phyloP scores from a whole-genome alignment of 2,113 vertebrate genomes.

The Ovis canadensis region DNA sequence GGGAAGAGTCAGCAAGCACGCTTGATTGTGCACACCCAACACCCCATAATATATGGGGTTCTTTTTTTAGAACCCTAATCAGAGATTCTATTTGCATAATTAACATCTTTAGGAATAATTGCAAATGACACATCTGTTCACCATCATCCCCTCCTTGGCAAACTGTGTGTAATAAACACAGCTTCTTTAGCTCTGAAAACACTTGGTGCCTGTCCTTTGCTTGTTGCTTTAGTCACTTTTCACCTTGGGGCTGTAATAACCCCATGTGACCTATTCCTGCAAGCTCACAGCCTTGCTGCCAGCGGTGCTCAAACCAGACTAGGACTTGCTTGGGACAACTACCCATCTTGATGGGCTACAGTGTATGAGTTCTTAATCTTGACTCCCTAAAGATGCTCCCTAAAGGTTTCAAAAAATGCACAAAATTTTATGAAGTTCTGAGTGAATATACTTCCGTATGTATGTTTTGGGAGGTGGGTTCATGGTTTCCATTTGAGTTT shows the following conservation, averaged over 20 bases:
- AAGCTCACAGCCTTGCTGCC: not conserved
- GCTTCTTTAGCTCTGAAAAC: constrained; percentile 51
- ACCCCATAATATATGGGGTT: constrained; percentile 36
- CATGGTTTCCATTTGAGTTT: not conserved
- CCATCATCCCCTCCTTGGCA: constrained; percentile 38
- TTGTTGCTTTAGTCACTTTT: not conserved
- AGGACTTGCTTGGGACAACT: not conserved
- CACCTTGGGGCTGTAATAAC: not conserved
- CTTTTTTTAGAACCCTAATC: constrained; percentile 73
- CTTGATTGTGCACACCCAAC: constrained; percentile 65
- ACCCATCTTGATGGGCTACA: not conserved
- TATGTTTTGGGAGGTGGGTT: not conserved
- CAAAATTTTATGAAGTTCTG: not conserved
- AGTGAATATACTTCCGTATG: not conserved
- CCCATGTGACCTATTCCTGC: not conserved
- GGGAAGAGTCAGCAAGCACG: not conserved
- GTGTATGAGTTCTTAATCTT: not conserved
- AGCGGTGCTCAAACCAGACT: not conserved
- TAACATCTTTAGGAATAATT: constrained; percentile 76
- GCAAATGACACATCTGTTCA: constrained; percentile 73
- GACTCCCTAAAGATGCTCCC: not conserved
- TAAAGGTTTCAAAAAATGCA: not conserved
- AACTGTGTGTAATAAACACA: constrained; percentile 60
- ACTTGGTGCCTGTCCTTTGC: constrained; percentile 9
- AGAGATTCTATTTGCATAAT: constrained; percentile 71